Evolutionary conservation across 2,113 vertebrate species (phyloP).

Genomic region (Salvator merianae): DNA sequence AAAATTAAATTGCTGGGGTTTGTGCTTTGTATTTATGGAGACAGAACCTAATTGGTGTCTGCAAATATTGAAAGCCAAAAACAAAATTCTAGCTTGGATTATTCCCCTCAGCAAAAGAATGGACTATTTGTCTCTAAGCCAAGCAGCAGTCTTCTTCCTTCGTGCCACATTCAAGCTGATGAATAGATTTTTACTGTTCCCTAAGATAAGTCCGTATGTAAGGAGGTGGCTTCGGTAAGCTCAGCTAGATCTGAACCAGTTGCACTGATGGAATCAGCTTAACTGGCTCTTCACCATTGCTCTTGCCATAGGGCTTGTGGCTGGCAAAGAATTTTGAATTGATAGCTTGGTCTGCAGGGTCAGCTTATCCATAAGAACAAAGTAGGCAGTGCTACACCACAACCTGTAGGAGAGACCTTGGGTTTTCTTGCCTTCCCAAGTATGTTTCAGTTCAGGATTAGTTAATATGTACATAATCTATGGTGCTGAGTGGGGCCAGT

Average conservation of each 20-base stretch:
- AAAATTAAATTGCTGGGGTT: slow-evolving; percentile 10
- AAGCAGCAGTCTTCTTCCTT: not conserved
- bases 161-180: not conserved
- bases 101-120: not conserved
- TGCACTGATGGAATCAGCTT: not conserved
- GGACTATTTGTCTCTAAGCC: too few relatives aligned
- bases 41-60: slow-evolving; percentile 2
- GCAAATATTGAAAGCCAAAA: not conserved
- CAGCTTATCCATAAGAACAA: too few relatives aligned
- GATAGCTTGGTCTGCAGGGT: too few relatives aligned
- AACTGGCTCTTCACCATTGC: not conserved
- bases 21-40: slow-evolving; percentile 13
- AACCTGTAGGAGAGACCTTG: too few relatives aligned
- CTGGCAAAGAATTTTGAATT: too few relatives aligned
- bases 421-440: too few relatives aligned
- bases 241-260: not conserved
- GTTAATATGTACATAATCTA: too few relatives aligned
- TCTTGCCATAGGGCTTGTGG: not conserved
- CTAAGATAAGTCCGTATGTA: not conserved
- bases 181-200: not conserved
- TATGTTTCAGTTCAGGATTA: too few relatives aligned
- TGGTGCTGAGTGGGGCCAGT: too few relatives aligned
- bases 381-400: too few relatives aligned
- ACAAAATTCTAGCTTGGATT: not conserved
- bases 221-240: not conserved